phyloP scores from a whole-genome alignment of 1,140 invertebrate genomes.

The Hetaerina americana region DNA sequence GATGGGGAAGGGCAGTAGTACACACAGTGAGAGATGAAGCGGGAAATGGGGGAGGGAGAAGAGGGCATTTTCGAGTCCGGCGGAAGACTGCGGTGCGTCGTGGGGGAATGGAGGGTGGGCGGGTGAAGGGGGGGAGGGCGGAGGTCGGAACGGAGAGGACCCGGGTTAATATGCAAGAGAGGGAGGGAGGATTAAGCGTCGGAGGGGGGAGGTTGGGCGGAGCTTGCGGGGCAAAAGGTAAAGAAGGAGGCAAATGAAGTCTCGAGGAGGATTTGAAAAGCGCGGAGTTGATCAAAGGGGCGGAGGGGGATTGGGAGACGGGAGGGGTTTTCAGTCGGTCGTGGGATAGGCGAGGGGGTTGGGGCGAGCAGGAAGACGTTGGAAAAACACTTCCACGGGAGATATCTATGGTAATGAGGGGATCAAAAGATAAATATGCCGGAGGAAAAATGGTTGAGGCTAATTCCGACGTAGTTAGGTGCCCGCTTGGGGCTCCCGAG shows the following conservation, averaged over 20 bases:
- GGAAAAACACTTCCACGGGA: neutral
- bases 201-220: constrained; percentile 3
- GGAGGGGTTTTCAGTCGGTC: constrained; percentile 6
- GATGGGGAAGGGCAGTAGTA: no score
- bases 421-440: constrained; percentile 11
- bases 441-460: neutral
- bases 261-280: neutral
- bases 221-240: constrained; percentile 6
- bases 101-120: neutral
- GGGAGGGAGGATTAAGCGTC: neutral
- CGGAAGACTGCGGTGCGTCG: neutral
- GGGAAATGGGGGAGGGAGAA: neutral
- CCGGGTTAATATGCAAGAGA: neutral
- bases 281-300: constrained; percentile 4
- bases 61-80: neutral
- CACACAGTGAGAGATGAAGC: no score
- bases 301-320: constrained; percentile 6
- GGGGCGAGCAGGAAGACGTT: neutral
- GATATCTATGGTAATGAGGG: constrained; percentile 8
- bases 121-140: constrained; percentile 5
- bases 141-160: neutral
- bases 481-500: neutral
- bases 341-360: no score
- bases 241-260: constrained; percentile 9
- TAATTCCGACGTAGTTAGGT: neutral